Evolutionary conservation across 2,113 vertebrate species (phyloP).

Genomic region (Sprattus sprattus): DNA sequence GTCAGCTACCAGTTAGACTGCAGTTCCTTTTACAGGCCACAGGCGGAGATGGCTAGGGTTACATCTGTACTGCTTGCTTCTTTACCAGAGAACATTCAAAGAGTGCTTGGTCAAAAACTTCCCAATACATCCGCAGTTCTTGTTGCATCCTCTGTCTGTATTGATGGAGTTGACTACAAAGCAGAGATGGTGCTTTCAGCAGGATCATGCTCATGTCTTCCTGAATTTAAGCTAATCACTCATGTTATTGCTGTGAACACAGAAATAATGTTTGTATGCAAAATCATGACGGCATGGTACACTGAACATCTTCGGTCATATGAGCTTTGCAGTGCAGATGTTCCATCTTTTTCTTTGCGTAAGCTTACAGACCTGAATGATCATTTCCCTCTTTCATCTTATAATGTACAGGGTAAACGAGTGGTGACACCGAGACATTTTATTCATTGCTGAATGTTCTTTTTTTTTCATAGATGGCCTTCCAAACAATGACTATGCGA

Average conservation of each 20-base stretch:
- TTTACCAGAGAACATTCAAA: neutral
- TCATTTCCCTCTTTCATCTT: conserved; percentile 27
- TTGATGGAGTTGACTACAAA: conserved; percentile 33
- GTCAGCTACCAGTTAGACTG: conserved; percentile 27
- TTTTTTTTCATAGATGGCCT: conserved; percentile 15
- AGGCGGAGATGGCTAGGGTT: neutral
- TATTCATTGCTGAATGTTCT: conserved; percentile 20
- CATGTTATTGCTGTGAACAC: conserved; percentile 37
- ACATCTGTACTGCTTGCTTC: neutral
- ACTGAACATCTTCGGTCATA: conserved; percentile 28
- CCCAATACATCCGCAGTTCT: conserved; percentile 23
- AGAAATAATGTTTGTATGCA: conserved; percentile 40
- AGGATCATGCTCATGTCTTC: conserved; percentile 37
- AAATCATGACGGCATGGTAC: conserved; percentile 42
- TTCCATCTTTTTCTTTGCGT: conserved; percentile 14
- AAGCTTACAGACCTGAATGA: conserved; percentile 35
- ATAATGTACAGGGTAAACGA: conserved; percentile 27
- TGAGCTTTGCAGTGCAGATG: conserved; percentile 20
- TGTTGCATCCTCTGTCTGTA: conserved; percentile 33
- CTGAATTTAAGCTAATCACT: conserved; percentile 32
- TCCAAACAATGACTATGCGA: neutral
- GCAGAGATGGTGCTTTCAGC: conserved; percentile 32
- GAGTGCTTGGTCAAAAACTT: conserved; percentile 1
- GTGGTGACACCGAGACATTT: conserved; percentile 28
- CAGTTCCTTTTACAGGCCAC: conserved; percentile 23